Evolutionary conservation across 2,888 invertebrate species (phyloP), one percentile per base, ranked within the genome.

Genomic region (Gordius sp.): DNA sequence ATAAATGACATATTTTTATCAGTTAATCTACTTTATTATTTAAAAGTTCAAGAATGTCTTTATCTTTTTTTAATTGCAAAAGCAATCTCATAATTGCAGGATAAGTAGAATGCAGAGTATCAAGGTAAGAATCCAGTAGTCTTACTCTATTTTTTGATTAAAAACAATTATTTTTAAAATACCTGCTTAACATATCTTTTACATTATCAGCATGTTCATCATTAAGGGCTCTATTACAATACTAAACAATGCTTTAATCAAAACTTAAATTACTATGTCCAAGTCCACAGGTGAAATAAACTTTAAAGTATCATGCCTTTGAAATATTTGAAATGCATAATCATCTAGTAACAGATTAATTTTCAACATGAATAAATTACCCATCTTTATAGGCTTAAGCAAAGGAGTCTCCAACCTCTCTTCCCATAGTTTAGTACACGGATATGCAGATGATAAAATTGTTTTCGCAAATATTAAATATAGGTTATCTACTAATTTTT

Each of bases 321-420:
- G 47, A 4, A 47, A 47, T n/a, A 47, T 47, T 47, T 47, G 47
- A 47, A 47, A 47, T 18, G 47, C 13, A 47, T 47, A 47, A 47
- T 47, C 47, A 47, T 47, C 47, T 47, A 4, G 8, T 47, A 47
- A n/a, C 8, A 20, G n/a, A n/a, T 13, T 33, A 33, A n/a, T 13
- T 33, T 33, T 8, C 8, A 13, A 33, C 8, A 33, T 33, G 8
- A 33, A 4, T 18, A n/a, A 47, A 18, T n/a, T n/a, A 47, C 47
- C 47, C 47, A 47, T 47, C 23, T 47, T 47, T 47, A 47, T 47
- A n/a, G 47, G 47, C 20, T 20, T 47, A 13, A 47, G 20, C 20
- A 47, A 47, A 47, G 47, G 20, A n/a, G 47, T 47, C 8, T 47
- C 20, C 4, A 47, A 20, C 20, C 47, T 47, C 4, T 20, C 20